Evolutionary conservation across 2,797 vertebrate genomes (phyloP), one percentile per base, ranked within the genome.

Genomic region (Karalla daura): DNA sequence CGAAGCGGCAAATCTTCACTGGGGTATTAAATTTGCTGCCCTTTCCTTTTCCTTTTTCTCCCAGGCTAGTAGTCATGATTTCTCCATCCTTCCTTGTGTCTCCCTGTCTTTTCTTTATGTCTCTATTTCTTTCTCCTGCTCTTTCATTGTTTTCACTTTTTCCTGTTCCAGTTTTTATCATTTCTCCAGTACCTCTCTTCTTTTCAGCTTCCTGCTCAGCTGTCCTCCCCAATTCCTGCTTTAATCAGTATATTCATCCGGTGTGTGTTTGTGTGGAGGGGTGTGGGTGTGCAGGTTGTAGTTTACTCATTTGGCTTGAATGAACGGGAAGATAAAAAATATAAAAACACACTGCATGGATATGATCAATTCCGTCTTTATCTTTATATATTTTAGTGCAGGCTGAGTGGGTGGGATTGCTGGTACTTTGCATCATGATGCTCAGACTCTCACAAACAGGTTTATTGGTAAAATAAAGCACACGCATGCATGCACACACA

Each of bases 381-480:
- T 64, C 43, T 64, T 53, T 56, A 54, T 28, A 24, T 51, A 15
- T 50, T 65, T 10, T 32, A n/a, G 37, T 28, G 28, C 18, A 58
- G 45, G 32, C 49, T 60, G 53, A 78, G 47, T 67, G 65, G 58
- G 72, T 74, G 76, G 46, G 47, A 85, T 88, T 88, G 77, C 85
- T 62, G 54, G n/a, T 69, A 51, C 54, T 90, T 88, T 89, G 79
- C 84, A 84, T 91, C 85, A 88, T 87, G 55, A 46, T 43, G 53
- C 54, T 59, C 55, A 55, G 21, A 66, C 30, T 47, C 41, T 47
- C 35, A 67, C 32, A 39, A 23, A 20, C 59, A 51, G 74, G 76
- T 76, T 71, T 40, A 66, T 23, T 50, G 54, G 50, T 63, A 55
- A 78, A 84, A 73, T 47, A 78, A 67, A 37, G 69, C 69, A 53